Evolutionary conservation across 2,888 invertebrate species (phyloP).

Genomic region (Erebia epiphron): DNA sequence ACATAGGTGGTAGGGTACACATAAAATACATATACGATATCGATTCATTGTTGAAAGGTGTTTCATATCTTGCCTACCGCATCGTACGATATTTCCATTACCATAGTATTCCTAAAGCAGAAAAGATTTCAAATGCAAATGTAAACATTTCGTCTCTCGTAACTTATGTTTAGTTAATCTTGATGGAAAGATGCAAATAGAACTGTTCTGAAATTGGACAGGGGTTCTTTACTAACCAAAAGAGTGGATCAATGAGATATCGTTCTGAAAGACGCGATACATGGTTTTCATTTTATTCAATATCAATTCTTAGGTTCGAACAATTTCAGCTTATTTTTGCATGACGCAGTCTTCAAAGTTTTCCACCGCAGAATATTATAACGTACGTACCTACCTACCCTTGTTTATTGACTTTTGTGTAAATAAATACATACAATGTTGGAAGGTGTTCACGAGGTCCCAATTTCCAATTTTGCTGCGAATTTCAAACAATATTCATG

Average conservation of each 20-base stretch:
- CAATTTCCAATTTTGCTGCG: conserved; percentile 52
- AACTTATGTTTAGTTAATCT: conserved; percentile 54
- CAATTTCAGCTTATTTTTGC: neutral
- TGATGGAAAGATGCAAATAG: conserved; percentile 69
- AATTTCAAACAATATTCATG: conserved; percentile 44
- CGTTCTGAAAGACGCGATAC: conserved; percentile 32
- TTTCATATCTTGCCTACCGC: conserved; percentile 30
- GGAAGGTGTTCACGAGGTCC: neutral
- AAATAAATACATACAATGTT: neutral
- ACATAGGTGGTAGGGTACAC: conserved; percentile 4
- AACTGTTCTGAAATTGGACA: conserved; percentile 65
- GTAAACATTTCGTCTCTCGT: conserved; percentile 40
- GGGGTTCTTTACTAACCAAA: conserved; percentile 64
- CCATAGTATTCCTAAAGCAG: conserved; percentile 32
- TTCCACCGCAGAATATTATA: neutral
- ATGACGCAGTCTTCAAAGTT: neutral
- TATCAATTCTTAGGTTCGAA: neutral
- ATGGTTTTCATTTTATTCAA: neutral
- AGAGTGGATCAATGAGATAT: conserved; percentile 49
- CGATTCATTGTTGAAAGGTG: conserved; percentile 25
- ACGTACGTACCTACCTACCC: neutral
- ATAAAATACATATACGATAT: conserved; percentile 14
- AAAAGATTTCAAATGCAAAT: conserved; percentile 39
- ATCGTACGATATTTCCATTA: conserved; percentile 32
- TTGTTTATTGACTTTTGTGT: neutral